A percentile compares a stretch with the other conserved stretches of the same genome.
Evolutionary conservation across 2,888 invertebrate species (phyloP).

Genomic region (Elysia crispata): DNA sequence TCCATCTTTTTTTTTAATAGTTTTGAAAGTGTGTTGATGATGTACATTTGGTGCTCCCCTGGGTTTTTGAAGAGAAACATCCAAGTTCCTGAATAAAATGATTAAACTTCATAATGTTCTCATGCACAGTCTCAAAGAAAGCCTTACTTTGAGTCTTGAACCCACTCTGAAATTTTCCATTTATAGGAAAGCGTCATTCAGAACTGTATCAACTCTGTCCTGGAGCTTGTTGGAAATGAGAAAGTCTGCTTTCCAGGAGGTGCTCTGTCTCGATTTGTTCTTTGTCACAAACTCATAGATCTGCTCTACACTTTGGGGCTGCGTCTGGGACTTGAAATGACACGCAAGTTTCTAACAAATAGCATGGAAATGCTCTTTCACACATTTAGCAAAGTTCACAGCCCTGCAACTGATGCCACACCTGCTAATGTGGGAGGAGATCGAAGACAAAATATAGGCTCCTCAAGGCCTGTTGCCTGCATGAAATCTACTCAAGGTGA

Average conservation of each 20-base stretch:
- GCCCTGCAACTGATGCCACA: too few species aligned
- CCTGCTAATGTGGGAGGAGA: too few species aligned
- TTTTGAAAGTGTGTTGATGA: too few species aligned
- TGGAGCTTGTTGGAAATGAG: conserved; percentile 88
- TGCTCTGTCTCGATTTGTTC: conserved; percentile 84
- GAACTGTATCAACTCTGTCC: conserved; percentile 88
- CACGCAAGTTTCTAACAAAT: conserved; percentile 74
- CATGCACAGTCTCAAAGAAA: too few species aligned
- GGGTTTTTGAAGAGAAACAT: too few species aligned
- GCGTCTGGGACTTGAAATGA: conserved; percentile 80
- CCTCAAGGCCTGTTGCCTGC: neutral
- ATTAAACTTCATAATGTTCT: too few species aligned
- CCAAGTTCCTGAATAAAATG: too few species aligned
- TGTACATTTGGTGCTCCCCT: too few species aligned
- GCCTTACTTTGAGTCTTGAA: too few species aligned
- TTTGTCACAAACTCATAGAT: conserved; percentile 89
- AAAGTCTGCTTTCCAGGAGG: conserved; percentile 90
- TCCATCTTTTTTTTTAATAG: too few species aligned
- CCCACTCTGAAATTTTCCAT: neutral
- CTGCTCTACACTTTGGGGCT: conserved; percentile 84
- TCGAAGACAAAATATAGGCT: too few species aligned
- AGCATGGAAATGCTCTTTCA: conserved; percentile 74
- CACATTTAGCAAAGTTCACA: conserved; percentile 64
- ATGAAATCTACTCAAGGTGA: neutral
- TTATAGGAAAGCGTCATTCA: conserved; percentile 90